Evolutionary conservation across 2,113 vertebrate genomes (phyloP).

Genomic region (Poecilia latipinna): DNA sequence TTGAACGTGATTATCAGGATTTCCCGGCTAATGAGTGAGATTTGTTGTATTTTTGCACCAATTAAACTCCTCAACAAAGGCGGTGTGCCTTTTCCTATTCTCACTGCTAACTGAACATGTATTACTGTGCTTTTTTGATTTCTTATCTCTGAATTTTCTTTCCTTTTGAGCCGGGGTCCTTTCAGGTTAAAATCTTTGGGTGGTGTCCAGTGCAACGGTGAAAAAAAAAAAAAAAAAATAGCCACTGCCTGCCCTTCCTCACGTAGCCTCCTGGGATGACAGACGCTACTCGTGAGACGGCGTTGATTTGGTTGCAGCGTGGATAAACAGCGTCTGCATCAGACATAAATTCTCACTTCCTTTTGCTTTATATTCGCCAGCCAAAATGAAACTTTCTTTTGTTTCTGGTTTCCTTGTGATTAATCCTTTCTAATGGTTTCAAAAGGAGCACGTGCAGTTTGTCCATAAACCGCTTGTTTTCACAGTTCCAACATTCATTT

Average conservation of each 20-base stretch:
- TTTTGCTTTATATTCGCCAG: constrained; percentile 20
- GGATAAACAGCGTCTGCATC: constrained; percentile 22
- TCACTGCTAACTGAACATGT: background rate
- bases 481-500: background rate
- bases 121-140: background rate
- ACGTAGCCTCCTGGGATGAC: constrained; percentile 49
- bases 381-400: background rate
- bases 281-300: constrained; percentile 25
- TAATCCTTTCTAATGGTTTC: background rate
- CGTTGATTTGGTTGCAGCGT: constrained; percentile 45
- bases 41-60: background rate
- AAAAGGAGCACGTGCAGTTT: background rate
- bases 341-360: constrained; percentile 29
- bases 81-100: background rate
- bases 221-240: constrained; percentile 28
- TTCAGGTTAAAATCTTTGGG: constrained; percentile 39
- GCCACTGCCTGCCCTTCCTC: constrained; percentile 58
- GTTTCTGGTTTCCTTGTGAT: background rate
- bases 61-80: background rate
- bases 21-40: background rate
- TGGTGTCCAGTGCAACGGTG: constrained; percentile 39
- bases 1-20: background rate
- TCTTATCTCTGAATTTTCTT: constrained; percentile 8
- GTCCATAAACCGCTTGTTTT: background rate
- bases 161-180: constrained; percentile 15